Evolutionary conservation across 2,888 invertebrate species (phyloP).

Genomic region (Epinotia ramella): DNA sequence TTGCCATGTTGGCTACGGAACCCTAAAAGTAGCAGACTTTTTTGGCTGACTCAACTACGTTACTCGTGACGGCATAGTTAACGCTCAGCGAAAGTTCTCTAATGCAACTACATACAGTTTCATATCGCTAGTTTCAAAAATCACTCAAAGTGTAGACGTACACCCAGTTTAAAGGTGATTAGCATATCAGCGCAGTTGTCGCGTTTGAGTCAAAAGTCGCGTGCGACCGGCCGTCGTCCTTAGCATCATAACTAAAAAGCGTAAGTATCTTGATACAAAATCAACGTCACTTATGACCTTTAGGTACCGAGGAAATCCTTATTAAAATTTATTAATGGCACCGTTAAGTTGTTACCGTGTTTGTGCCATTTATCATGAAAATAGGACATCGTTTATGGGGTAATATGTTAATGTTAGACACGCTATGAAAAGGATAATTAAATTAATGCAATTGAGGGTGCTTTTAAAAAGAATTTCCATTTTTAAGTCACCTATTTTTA

Average conservation of each 20-base stretch:
- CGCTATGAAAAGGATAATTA: constrained; percentile 22
- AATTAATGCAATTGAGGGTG: constrained; percentile 6
- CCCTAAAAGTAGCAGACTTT: too few relatives aligned
- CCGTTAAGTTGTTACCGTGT: constrained; percentile 61
- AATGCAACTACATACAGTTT: background rate
- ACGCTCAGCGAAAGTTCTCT: too few relatives aligned
- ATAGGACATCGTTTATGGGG: constrained; percentile 26
- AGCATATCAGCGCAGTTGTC: constrained; percentile 76
- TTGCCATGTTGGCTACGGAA: too few relatives aligned
- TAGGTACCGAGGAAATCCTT: constrained; percentile 50
- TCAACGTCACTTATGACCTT: background rate
- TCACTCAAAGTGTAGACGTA: constrained; percentile 18
- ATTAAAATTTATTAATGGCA: constrained; percentile 76
- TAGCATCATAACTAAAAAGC: constrained; percentile 54
- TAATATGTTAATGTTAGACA: constrained; percentile 28
- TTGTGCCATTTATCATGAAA: constrained; percentile 35
- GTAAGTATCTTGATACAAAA: background rate
- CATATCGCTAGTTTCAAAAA: constrained; percentile 22
- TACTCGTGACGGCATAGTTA: background rate
- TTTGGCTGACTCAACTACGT: too few relatives aligned
- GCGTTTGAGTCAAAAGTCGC: constrained; percentile 64
- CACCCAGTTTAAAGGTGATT: constrained; percentile 66
- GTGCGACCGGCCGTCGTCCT: constrained; percentile 68
- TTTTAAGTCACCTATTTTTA: background rate
- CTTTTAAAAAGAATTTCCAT: background rate